A percentile compares a stretch with the other conserved stretches of the same genome.
These are phyloP conservation scores for Chromobotia macracanthus DNA, from an alignment of 2,797 vertebrate genomes.

Conservation along the genomic window DNA sequence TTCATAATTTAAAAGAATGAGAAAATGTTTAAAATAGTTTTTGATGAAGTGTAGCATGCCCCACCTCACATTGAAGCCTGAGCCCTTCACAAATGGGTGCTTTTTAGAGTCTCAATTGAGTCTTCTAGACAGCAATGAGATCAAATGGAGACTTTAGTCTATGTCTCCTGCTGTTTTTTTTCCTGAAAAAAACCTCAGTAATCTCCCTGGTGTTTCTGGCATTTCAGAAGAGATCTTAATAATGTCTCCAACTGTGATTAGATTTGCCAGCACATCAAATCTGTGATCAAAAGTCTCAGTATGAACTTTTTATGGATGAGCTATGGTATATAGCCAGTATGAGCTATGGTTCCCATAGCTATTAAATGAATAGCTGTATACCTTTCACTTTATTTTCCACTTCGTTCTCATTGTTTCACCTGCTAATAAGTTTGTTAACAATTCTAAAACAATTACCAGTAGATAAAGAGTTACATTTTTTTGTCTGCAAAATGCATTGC, in stretches of 20 bases:
- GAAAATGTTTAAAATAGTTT: not conserved
- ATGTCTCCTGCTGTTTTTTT: not conserved
- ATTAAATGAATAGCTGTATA: not conserved
- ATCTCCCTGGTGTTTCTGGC: not conserved
- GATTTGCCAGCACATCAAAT: not conserved
- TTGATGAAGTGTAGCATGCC: not conserved
- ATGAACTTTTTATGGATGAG: not conserved
- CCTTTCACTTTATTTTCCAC: constrained; percentile 20
- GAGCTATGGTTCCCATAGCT: too few relatives aligned
- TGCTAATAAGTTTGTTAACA: constrained; percentile 53
- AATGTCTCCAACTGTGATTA: not conserved
- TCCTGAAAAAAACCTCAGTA: not conserved
- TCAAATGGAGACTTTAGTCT: not conserved
- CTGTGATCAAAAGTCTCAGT: not conserved
- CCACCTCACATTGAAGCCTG: not conserved
- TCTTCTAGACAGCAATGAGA: not conserved
- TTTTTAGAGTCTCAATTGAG: not conserved
- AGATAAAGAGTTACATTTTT: constrained; percentile 17
- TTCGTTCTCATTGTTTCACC: not conserved
- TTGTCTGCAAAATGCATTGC: not conserved
- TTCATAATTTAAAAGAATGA: not conserved
- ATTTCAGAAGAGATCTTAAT: not conserved
- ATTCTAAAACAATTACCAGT: constrained; percentile 44
- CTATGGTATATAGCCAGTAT: too few relatives aligned
- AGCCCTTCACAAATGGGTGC: not conserved